Evolutionary conservation across 2,797 vertebrate genomes (phyloP).

Genomic region (Paramormyrops hopkinsi): DNA sequence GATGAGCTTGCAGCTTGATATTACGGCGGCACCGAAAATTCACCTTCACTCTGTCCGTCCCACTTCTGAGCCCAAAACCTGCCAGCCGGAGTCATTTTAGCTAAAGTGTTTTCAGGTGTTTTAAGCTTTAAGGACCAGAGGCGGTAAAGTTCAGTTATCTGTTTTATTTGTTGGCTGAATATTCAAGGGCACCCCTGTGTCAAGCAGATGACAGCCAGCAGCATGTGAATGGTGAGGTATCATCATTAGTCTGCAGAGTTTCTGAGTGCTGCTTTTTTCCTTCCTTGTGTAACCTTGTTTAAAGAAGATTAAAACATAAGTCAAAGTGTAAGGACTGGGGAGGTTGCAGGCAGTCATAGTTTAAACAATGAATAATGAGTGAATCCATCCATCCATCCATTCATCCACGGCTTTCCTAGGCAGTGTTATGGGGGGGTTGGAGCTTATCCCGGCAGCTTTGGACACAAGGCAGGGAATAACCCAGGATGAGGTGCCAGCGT

Average conservation of each 20-base stretch:
- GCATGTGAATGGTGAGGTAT: background rate
- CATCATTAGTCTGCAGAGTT: background rate
- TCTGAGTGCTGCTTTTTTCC: background rate
- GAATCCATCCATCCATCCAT: background rate
- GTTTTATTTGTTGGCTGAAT: slow-evolving; percentile 3
- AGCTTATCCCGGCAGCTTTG: background rate
- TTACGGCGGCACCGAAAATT: background rate
- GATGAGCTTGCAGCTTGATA: background rate
- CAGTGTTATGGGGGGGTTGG: background rate
- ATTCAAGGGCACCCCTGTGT: background rate
- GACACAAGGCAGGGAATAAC: background rate
- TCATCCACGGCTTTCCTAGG: background rate
- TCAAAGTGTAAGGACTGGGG: background rate
- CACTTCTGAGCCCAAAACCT: background rate
- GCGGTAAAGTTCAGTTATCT: background rate
- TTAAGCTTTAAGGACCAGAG: background rate
- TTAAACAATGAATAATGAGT: background rate
- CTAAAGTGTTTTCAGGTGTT: background rate
- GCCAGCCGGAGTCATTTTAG: background rate
- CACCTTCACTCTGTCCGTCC: background rate
- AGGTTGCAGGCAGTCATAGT: background rate
- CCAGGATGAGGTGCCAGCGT: background rate
- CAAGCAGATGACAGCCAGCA: background rate
- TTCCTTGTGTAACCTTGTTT: background rate
- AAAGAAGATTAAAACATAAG: background rate